Conservation (phyloP, 35 echinoderm and acorn worm genomes). For the Apostichopus japonicus region DNA sequence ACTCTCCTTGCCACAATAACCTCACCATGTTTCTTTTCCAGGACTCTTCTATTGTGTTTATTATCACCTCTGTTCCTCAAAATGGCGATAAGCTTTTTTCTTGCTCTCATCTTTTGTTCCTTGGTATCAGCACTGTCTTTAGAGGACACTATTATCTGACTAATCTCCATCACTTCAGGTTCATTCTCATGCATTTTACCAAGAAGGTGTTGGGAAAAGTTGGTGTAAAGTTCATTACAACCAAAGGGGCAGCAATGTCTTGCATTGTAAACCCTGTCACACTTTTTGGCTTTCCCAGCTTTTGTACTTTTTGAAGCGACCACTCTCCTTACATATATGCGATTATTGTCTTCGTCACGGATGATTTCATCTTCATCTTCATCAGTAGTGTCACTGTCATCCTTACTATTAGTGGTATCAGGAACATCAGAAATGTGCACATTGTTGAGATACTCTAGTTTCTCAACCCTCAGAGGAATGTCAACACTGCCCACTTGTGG, state of each 20-base stretch:
- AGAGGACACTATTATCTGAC: background rate
- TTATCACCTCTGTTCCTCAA: slow-evolving; percentile 64
- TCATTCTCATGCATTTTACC: slow-evolving; percentile 36
- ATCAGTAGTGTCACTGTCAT: background rate
- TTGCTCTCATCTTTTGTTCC: slow-evolving; percentile 13
- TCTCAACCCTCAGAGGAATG: background rate
- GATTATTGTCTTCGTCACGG: background rate
- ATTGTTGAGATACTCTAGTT: background rate
- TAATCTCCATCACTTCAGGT: slow-evolving; percentile 51
- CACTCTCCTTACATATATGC: slow-evolving; percentile 1
- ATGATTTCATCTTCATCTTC: slow-evolving; percentile 13
- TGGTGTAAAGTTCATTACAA: slow-evolving; percentile 37
- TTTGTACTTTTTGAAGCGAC: background rate
- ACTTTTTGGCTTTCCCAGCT: slow-evolving; percentile 19
- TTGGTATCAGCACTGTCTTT: background rate
- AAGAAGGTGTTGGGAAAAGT: slow-evolving; percentile 62
- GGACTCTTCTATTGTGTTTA: slow-evolving; percentile 45
- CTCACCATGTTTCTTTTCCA: slow-evolving; percentile 46
- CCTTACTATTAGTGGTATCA: background rate
- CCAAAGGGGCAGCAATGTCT: slow-evolving; percentile 40
- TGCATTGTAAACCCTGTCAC: slow-evolving; percentile 41
- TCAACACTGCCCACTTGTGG: too few relatives aligned
- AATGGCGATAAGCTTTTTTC: slow-evolving; percentile 41
- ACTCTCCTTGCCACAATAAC: slow-evolving; percentile 38
- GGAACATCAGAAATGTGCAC: background rate